phyloP scores from a whole-genome alignment of 2,888 invertebrate genomes.

The Drosophila mimica region DNA sequence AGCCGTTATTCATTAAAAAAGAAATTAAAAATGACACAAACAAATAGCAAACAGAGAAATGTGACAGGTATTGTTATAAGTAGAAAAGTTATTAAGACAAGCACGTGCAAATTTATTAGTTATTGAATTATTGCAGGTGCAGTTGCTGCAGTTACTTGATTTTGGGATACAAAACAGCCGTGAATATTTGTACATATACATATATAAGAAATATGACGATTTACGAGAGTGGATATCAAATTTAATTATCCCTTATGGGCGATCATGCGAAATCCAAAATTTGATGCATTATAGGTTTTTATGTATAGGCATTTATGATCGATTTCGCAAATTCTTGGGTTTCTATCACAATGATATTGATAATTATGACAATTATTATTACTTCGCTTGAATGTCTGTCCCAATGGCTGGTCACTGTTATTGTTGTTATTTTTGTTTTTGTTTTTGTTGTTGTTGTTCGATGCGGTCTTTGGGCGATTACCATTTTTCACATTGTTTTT shows the following conservation, averaged over 20 bases:
- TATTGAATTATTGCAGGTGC: slow-evolving; percentile 43
- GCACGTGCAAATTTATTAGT: slow-evolving; percentile 44
- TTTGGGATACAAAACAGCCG: not conserved
- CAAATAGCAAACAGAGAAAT: slow-evolving; percentile 18
- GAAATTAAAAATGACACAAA: not conserved
- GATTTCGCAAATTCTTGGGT: slow-evolving; percentile 41
- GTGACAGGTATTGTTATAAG: slow-evolving; percentile 3
- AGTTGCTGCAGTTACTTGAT: slow-evolving; percentile 25
- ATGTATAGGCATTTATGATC: slow-evolving; percentile 38
- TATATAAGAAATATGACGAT: slow-evolving; percentile 5
- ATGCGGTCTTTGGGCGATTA: not conserved
- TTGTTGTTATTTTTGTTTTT: not conserved
- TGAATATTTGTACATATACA: not conserved
- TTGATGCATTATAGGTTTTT: slow-evolving; percentile 32
- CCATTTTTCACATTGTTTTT: not conserved
- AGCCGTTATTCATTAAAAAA: not conserved
- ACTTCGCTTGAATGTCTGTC: slow-evolving; percentile 61
- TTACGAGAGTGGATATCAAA: not conserved
- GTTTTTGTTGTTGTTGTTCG: not conserved
- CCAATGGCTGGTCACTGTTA: slow-evolving; percentile 24
- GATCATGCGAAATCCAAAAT: slow-evolving; percentile 35
- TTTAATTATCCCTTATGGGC: slow-evolving; percentile 19
- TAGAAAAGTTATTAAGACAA: slow-evolving; percentile 2
- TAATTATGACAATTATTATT: slow-evolving; percentile 49
- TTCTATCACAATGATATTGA: slow-evolving; percentile 43